Evolutionary conservation across 2,888 invertebrate genomes (phyloP).

Genomic region (Rhabditoides inermis): DNA sequence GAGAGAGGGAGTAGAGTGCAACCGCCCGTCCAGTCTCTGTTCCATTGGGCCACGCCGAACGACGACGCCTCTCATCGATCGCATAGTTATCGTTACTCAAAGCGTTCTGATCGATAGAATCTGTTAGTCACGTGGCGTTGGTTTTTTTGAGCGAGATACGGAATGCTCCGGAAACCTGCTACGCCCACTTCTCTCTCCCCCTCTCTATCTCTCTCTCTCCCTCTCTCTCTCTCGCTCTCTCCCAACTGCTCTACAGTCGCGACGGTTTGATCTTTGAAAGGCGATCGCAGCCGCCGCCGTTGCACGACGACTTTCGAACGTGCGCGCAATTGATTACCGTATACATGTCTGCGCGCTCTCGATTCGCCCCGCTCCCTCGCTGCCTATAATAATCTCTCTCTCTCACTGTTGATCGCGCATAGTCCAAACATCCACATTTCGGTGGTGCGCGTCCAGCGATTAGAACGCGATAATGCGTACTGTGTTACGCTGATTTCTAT

Average conservation of each 20-base stretch:
- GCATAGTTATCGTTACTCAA: background rate
- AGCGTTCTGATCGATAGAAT: background rate
- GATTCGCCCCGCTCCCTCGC: no score
- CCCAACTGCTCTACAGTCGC: background rate
- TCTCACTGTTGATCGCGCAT: no score
- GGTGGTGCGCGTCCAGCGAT: no score
- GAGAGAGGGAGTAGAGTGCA: constrained; percentile 2
- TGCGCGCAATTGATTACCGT: no score
- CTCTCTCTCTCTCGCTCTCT: background rate
- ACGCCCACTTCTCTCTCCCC: background rate
- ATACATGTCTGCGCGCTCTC: no score
- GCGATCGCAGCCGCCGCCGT: no score
- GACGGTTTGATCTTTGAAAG: background rate
- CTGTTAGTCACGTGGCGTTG: no score
- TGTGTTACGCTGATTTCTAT: no score
- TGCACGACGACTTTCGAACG: no score
- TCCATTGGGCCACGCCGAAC: constrained; percentile 1
- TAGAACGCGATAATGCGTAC: no score
- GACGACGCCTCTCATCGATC: constrained; percentile 10
- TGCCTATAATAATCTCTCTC: no score
- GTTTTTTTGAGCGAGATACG: constrained; percentile 3
- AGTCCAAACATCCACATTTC: no score
- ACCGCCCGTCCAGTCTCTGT: constrained; percentile 5
- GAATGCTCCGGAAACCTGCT: background rate
- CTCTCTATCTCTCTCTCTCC: background rate